These are phyloP conservation scores for Trematomus loennbergii DNA, from an alignment of 2,113 vertebrate genomes.

Conservation along the genomic window DNA sequence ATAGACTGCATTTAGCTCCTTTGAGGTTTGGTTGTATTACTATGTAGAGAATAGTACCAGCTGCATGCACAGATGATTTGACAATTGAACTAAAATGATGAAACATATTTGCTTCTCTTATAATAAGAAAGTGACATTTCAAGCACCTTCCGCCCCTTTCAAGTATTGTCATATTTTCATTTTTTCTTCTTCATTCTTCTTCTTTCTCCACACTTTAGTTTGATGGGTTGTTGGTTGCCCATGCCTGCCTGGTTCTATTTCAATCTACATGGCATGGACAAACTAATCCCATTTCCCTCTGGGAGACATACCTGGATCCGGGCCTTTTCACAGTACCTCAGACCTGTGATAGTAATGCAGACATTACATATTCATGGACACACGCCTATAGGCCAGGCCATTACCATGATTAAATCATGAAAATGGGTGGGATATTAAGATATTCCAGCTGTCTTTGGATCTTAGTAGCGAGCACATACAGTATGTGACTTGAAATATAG, in stretches of 20 bases:
- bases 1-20: background rate
- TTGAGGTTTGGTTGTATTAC: background rate
- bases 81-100: background rate
- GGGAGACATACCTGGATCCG: slow-evolving; percentile 9
- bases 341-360: slow-evolving; percentile 13
- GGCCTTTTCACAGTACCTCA: slow-evolving; percentile 17
- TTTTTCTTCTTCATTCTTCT: background rate
- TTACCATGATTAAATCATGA: too few relatives aligned
- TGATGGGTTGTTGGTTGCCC: slow-evolving; percentile 9
- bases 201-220: slow-evolving; percentile 1
- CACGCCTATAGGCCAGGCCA: background rate
- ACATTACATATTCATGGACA: slow-evolving; percentile 20
- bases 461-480: background rate
- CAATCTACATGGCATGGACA: slow-evolving; percentile 18
- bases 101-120: background rate
- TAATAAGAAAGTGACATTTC: background rate
- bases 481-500: background rate
- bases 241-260: slow-evolving; percentile 48
- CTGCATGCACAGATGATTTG: slow-evolving; percentile 6
- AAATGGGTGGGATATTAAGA: background rate
- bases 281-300: slow-evolving; percentile 34
- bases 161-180: background rate
- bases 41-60: background rate
- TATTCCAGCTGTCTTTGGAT: background rate
- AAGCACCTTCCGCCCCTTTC: background rate